Conservation (phyloP, 2,888 invertebrate species). For the Andrena camellia region DNA sequence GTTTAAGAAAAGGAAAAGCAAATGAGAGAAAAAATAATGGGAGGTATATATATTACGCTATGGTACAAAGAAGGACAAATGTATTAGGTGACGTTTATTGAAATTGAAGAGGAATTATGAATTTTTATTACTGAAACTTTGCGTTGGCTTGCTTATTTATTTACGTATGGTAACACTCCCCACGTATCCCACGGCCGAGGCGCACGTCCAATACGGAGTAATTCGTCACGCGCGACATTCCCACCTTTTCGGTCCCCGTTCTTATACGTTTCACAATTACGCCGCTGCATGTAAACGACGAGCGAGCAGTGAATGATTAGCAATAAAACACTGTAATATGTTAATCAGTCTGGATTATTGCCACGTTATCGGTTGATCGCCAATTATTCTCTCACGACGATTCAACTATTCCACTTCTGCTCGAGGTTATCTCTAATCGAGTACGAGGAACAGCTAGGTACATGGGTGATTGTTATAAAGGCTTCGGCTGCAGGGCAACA, state of each 20-base stretch:
- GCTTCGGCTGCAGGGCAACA: too few species aligned
- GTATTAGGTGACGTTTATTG: conserved; percentile 83
- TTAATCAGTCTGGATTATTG: conserved; percentile 53
- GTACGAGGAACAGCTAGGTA: not conserved
- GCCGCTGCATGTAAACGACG: conserved; percentile 39
- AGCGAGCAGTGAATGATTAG: conserved; percentile 41
- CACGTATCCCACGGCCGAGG: conserved; percentile 18
- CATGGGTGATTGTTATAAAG: not conserved
- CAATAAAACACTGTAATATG: conserved; percentile 61
- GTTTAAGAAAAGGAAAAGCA: conserved; percentile 60
- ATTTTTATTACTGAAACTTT: conserved; percentile 82
- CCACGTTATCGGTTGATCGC: conserved; percentile 30
- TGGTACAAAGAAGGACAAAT: conserved; percentile 84
- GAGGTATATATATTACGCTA: conserved; percentile 75
- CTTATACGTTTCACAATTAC: not conserved
- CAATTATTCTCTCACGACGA: not conserved
- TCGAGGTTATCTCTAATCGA: not conserved
- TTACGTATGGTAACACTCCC: conserved; percentile 29
- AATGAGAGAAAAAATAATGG: conserved; percentile 13
- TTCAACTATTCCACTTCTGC: not conserved
- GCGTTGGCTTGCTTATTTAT: conserved; percentile 64
- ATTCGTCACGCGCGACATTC: not conserved
- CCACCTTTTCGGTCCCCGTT: not conserved
- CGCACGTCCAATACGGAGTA: not conserved
- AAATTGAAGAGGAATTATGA: conserved; percentile 83